These are phyloP conservation scores for Arctocebus calabarensis DNA, from an alignment of 2,797 vertebrate species.

Conservation along the genomic window DNA sequence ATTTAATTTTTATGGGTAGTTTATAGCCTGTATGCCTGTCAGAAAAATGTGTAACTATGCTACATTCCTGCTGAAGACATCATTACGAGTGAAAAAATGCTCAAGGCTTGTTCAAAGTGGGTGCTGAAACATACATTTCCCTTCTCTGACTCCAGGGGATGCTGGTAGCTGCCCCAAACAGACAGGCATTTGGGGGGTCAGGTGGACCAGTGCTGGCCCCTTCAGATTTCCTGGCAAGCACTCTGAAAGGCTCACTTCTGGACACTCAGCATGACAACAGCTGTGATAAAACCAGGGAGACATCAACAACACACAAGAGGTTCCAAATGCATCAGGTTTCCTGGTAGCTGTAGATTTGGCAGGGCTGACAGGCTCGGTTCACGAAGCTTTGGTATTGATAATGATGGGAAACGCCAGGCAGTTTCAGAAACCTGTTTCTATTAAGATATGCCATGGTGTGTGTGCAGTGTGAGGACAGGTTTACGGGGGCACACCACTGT, in stretches of 20 bases:
- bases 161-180: constrained; percentile 84
- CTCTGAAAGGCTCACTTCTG: constrained; percentile 67
- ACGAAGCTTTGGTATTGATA: constrained; percentile 85
- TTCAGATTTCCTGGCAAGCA: constrained; percentile 80
- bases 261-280: constrained; percentile 60
- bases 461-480: constrained; percentile 88
- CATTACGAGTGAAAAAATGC: constrained; percentile 88
- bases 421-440: constrained; percentile 86
- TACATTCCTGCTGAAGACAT: constrained; percentile 87
- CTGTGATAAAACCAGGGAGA: constrained; percentile 69
- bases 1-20: constrained; percentile 89
- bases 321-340: constrained; percentile 70
- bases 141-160: constrained; percentile 86
- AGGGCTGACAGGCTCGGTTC: constrained; percentile 83
- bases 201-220: constrained; percentile 81
- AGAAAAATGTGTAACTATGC: constrained; percentile 87
- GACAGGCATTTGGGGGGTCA: constrained; percentile 80
- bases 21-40: constrained; percentile 87
- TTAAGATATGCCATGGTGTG: constrained; percentile 81
- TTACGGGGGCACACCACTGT: constrained; percentile 88
- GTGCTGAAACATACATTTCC: constrained; percentile 85
- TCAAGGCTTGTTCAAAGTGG: constrained; percentile 88
- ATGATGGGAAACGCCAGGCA: constrained; percentile 83
- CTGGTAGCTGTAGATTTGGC: constrained; percentile 80
- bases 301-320: constrained; percentile 79